Percentiles rank a stretch among this genome's conserved stretches.
These are phyloP conservation scores for Lophura nycthemera DNA, from an alignment of 2,113 vertebrate genomes.

Conservation along the genomic window DNA sequence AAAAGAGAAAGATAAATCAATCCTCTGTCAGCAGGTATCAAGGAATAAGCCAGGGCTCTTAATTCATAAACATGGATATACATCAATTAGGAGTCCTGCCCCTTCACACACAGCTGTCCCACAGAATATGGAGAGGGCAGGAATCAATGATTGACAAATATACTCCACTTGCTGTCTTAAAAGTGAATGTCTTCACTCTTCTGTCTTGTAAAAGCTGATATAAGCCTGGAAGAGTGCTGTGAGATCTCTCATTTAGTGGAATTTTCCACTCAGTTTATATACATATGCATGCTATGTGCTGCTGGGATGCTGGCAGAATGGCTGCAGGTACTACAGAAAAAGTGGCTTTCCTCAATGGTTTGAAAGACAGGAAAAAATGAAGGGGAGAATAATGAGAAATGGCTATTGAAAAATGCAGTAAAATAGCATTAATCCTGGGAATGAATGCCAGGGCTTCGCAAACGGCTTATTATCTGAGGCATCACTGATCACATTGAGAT, in stretches of 20 bases:
- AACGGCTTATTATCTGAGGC: background rate
- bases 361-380: background rate
- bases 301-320: background rate
- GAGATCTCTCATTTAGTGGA: constrained; percentile 21
- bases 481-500: background rate
- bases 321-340: background rate
- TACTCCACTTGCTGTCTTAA: background rate
- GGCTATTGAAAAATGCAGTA: background rate
- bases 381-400: background rate
- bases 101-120: background rate
- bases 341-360: background rate
- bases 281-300: constrained; percentile 7
- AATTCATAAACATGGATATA: background rate
- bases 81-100: background rate
- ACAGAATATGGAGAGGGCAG: background rate
- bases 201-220: background rate
- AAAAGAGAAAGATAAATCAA: background rate
- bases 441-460: background rate
- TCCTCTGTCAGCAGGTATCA: background rate
- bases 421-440: background rate
- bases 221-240: background rate
- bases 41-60: background rate
- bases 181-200: background rate
- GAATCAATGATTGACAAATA: background rate
- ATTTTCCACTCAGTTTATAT: constrained; percentile 49